Percentiles rank a stretch among this genome's conserved stretches.
Evolutionary conservation across 2,888 invertebrate genomes (phyloP).

Genomic region (Rotaria sp.): DNA sequence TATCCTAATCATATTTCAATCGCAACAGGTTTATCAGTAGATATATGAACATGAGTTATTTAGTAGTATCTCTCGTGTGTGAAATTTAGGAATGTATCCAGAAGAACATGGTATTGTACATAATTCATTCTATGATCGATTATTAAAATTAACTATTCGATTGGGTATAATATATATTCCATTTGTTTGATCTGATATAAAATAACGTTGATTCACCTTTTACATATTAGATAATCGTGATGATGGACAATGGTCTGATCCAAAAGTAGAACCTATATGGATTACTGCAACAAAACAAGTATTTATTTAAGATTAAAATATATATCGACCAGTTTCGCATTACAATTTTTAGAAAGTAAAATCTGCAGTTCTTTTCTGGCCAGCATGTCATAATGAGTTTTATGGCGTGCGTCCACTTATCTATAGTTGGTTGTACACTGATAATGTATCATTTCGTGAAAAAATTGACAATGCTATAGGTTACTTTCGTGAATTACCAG

Average conservation of each 20-base stretch:
- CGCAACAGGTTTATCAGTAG: background rate
- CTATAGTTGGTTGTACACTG: background rate
- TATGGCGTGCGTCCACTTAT: background rate
- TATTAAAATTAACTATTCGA: background rate
- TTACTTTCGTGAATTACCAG: background rate
- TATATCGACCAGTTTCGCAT: no score
- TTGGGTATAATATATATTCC: background rate
- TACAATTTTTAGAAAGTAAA: background rate
- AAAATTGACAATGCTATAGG: background rate
- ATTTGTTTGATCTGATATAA: no score
- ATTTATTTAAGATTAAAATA: no score
- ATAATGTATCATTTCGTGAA: background rate
- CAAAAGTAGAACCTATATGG: background rate
- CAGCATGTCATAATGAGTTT: background rate
- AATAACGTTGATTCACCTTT: no score
- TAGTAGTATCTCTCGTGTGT: no score
- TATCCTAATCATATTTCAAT: background rate
- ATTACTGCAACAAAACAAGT: background rate
- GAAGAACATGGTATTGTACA: background rate
- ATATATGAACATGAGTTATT: no score
- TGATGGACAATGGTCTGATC: background rate
- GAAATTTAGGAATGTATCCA: background rate
- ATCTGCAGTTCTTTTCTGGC: conserved; percentile 4
- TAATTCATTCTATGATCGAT: background rate
- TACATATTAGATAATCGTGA: background rate